Evolutionary conservation across 2,797 vertebrate species (phyloP).

Genomic region (Enteromius thamalakanensis): DNA sequence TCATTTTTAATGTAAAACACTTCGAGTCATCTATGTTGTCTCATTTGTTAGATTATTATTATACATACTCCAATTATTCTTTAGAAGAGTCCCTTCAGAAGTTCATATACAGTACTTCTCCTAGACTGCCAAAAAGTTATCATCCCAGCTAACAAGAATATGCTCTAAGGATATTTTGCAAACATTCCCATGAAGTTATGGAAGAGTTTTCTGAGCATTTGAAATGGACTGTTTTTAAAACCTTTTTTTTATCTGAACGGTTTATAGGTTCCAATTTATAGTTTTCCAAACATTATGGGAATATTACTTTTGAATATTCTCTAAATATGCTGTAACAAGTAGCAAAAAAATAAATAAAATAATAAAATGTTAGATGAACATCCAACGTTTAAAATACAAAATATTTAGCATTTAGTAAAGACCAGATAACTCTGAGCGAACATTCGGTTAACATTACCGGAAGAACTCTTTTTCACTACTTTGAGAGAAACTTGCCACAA

Average conservation of each 20-base stretch:
- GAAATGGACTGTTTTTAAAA: neutral
- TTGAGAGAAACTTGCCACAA: neutral
- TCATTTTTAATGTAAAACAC: neutral
- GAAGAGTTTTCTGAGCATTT: neutral
- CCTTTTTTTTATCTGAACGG: neutral
- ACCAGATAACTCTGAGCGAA: neutral
- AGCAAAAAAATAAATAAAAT: neutral
- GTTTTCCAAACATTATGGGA: neutral
- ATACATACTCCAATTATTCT: neutral
- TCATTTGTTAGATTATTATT: neutral
- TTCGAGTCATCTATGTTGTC: neutral
- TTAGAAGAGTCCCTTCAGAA: neutral
- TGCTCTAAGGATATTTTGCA: neutral
- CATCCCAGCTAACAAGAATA: neutral
- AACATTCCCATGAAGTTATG: neutral
- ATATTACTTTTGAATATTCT: neutral
- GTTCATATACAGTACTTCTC: neutral
- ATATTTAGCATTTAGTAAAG: neutral
- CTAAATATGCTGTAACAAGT: neutral
- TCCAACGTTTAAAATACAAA: neutral
- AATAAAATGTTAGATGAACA: neutral
- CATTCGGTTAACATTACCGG: neutral
- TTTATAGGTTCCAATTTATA: neutral
- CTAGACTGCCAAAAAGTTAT: neutral
- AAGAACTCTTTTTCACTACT: neutral